Evolutionary conservation across 2,113 vertebrate species (phyloP), one percentile per base, ranked within the genome.

Genomic region (Sinocyclocheilus anshuiensis): DNA sequence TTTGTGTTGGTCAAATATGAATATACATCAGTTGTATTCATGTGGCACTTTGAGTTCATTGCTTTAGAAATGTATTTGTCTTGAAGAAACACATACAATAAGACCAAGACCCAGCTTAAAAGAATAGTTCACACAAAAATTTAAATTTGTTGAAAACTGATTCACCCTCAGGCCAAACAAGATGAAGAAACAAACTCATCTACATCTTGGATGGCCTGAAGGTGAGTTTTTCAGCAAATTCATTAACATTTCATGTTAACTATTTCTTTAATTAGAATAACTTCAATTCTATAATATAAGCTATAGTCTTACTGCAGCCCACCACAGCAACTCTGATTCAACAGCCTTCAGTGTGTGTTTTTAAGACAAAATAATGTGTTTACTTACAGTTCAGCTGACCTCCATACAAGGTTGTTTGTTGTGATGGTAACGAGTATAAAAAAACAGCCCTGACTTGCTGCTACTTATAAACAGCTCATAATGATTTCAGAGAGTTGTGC

Each of bases 341-440:
- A 24, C 22, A 63, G 33, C 18, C 29, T 39, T 61, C 3, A 16
- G 77, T 61, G 48, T 79, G 20, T 80, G 8, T 11, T 48, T 48
- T 76, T 24, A 48, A 76, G 42, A 24, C 42, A 48, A 48, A 76
- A 50, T 16, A 48, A 42, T 8, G 1, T 48, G 74, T 76, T 76
- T 76, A 48, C 42, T 48, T 75, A 15, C n/a, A 42, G 74, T 48
- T 76, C 42, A 76, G 42, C 22, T 76, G 74, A 76, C 74, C 42
- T 76, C 4, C n/a, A 13, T 76, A 76, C 36, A 80, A 63, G 77
- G 57, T 6, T 42, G 55, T 59, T 79, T 57, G 53, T 79, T 79
- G 77, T 8, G 18, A 39, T 63, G 29, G 20, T 80, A 42, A 48
- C 2, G 11, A 48, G 45, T 48, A 48, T 48, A 12, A 48, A n/a